Percentiles rank a stretch among this genome's conserved stretches.
phyloP scores from a whole-genome alignment of 2,797 vertebrate genomes.

The Calcarius lapponicus region DNA sequence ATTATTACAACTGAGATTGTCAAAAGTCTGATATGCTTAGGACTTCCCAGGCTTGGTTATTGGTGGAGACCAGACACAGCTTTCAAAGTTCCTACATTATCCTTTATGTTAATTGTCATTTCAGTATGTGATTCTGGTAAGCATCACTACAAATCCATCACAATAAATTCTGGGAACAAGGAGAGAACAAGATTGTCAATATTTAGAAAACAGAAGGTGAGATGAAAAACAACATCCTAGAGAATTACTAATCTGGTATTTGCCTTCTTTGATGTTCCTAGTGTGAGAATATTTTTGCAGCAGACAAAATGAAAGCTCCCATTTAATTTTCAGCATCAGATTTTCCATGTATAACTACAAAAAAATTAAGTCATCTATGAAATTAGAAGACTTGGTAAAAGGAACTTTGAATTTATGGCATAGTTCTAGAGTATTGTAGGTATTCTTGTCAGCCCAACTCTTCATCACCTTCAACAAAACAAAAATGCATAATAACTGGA shows the following conservation, averaged over 20 bases:
- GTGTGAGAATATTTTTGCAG: neutral
- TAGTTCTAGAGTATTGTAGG: neutral
- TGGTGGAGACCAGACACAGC: neutral
- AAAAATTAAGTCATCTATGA: neutral
- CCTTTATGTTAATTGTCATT: neutral
- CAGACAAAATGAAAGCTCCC: neutral
- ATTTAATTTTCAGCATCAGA: neutral
- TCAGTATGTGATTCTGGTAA: neutral
- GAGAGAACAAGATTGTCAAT: neutral
- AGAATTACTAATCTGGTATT: neutral
- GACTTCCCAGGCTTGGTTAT: neutral
- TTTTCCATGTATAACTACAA: neutral
- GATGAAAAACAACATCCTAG: neutral
- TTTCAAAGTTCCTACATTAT: neutral
- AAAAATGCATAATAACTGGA: neutral
- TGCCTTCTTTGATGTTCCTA: neutral
- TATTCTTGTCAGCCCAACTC: neutral
- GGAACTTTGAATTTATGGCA: neutral
- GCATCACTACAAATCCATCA: neutral
- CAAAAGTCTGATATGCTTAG: rapidly evolving
- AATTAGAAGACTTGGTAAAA: neutral
- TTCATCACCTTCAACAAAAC: neutral
- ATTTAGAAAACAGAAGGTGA: neutral
- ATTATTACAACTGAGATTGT: neutral
- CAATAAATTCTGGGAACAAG: neutral